These are phyloP conservation scores for Eira barbara DNA, from an alignment of 2,113 vertebrate genomes.

Conservation along the genomic window DNA sequence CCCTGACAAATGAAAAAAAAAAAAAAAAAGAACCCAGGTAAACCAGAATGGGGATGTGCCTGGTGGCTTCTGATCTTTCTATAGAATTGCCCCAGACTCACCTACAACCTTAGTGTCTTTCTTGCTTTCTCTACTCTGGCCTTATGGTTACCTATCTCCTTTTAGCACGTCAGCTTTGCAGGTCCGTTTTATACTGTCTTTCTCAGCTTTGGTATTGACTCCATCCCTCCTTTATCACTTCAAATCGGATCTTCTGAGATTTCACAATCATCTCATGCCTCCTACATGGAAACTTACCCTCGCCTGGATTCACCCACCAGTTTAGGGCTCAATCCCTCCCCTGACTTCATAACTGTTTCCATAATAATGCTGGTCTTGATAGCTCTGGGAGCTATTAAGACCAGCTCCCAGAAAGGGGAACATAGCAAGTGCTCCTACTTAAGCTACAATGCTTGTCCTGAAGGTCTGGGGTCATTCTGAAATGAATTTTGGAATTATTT, in stretches of 20 bases:
- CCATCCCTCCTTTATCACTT: not conserved
- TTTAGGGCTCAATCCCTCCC: not conserved
- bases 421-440: not conserved
- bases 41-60: not conserved
- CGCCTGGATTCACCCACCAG: not conserved
- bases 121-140: not conserved
- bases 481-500: not conserved
- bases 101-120: not conserved
- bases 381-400: too few relatives aligned
- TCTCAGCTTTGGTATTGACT: not conserved
- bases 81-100: not conserved
- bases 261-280: not conserved
- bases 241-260: not conserved
- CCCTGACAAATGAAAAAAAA: too few relatives aligned
- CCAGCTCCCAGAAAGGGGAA: not conserved
- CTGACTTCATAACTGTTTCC: not conserved
- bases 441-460: not conserved
- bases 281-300: not conserved
- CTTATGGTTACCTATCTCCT: not conserved
- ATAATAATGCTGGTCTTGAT: not conserved
- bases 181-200: not conserved
- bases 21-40: not conserved
- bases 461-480: not conserved
- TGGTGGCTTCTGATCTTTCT: accelerated
- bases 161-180: not conserved